Base-by-base conservation (phyloP, 2,113 vertebrate species). In the Hippocampus mohnikei region DNA sequence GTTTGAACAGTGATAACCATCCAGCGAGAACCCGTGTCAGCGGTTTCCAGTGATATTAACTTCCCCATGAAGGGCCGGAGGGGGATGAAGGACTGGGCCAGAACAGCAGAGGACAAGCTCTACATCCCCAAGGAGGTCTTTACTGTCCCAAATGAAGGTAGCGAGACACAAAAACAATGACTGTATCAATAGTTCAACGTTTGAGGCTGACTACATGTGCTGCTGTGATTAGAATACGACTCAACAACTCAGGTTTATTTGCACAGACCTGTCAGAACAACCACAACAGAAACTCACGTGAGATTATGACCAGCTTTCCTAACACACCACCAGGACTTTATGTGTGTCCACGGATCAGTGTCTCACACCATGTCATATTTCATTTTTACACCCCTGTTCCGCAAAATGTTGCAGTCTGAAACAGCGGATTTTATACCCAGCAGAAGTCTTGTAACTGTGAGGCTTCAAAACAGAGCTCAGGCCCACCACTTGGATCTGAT, bases 51-150 rank as follows among this genome's bases (percentile, higher is more conserved):
- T 0, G 95, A 99, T 85, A 96, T 99, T 88, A 98, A 98, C 74
- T 99, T 99, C 84, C 97, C 97, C 64, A 95, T 98, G 96, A 94
- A 93, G 79, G 97, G 97, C 10, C 93, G 97, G 16, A 89, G 97
- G 85, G 97, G 97, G 62, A 98, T 99, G 96, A 99, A 99, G 86
- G 96, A 99, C 85, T 99, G 97, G 97, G 96, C 96, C 9, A 92
- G 95, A 68, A 95, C 93, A 80, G 95, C 97, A 0, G 96, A 98
- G 81, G 97, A 99, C 89, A 98, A 97, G 62, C 95, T 99, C 83
- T 99, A 94, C 91, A 95, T 99, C 81, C 97, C 96, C 66, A 94
- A 98, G 92, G 95, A 98, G 87, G 95, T 98, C 85, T 96, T 99
- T 82, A 96, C 91, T 81, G 91, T 92, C 52, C 90, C 95, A 7